These are phyloP conservation scores for Nothocercus nigrocapillus DNA, from an alignment of 2,113 vertebrate genomes.

Conservation along the genomic window DNA sequence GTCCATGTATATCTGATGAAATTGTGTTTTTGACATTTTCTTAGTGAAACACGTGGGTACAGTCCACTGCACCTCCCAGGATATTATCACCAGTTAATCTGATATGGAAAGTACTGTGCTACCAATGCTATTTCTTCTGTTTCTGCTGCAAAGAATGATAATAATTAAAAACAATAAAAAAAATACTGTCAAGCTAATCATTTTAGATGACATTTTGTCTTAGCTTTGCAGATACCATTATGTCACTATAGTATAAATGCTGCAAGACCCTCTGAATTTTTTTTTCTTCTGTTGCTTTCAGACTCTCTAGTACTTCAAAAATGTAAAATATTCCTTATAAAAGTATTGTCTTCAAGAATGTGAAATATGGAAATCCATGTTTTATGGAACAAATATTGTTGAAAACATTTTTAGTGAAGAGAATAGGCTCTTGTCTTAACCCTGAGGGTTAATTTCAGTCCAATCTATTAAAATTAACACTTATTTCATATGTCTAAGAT, in stretches of 20 bases:
- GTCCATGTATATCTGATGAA: background rate
- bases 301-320: background rate
- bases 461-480: too few relatives aligned
- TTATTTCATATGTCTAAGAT: background rate
- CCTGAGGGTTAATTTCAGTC: background rate
- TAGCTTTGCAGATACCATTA: background rate
- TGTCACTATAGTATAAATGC: background rate
- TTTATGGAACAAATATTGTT: background rate
- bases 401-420: background rate
- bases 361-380: background rate
- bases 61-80: background rate
- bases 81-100: too few relatives aligned
- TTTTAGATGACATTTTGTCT: background rate
- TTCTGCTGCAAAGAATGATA: background rate
- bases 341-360: background rate
- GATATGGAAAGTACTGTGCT: background rate
- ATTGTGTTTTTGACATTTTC: background rate
- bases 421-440: background rate
- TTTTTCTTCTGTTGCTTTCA: background rate
- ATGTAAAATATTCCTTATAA: background rate
- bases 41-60: background rate
- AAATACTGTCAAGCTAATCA: background rate
- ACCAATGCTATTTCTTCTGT: background rate
- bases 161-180: background rate
- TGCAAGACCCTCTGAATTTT: background rate